Evolutionary conservation across 2,113 vertebrate genomes (phyloP).

Genomic region (Misgurnus mizolepis): DNA sequence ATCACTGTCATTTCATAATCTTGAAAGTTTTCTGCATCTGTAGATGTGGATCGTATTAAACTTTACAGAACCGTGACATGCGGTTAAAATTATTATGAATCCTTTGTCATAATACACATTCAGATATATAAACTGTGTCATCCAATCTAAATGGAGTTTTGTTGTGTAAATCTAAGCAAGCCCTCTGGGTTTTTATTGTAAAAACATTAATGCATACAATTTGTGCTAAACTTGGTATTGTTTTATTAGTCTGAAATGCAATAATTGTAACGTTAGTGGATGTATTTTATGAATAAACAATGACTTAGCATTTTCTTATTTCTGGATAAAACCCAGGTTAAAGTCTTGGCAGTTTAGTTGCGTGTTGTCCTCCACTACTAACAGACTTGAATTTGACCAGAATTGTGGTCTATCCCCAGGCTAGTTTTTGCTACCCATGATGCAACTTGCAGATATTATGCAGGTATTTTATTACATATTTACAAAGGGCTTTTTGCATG

Average conservation of each 20-base stretch:
- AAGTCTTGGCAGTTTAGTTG: not conserved
- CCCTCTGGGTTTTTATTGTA: slow-evolving; percentile 28
- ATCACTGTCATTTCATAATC: too few relatives aligned
- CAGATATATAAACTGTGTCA: slow-evolving; percentile 36
- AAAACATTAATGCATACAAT: slow-evolving; percentile 6
- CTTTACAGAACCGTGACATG: slow-evolving; percentile 44
- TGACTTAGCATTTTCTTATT: slow-evolving; percentile 18
- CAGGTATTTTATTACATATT: too few relatives aligned
- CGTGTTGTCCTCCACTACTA: too few relatives aligned
- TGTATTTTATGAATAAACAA: slow-evolving; percentile 49
- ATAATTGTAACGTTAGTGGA: slow-evolving; percentile 49
- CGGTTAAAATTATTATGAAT: slow-evolving; percentile 40
- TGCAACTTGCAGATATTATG: too few relatives aligned
- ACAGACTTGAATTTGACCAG: slow-evolving; percentile 1
- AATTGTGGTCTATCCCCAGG: slow-evolving; percentile 18
- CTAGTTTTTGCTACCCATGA: not conserved
- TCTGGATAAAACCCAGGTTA: not conserved
- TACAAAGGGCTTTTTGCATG: too few relatives aligned
- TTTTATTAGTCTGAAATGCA: slow-evolving; percentile 45
- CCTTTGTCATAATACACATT: slow-evolving; percentile 35
- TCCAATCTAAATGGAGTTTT: slow-evolving; percentile 45
- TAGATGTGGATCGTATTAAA: not conserved
- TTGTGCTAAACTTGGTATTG: not conserved
- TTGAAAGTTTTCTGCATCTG: too few relatives aligned
- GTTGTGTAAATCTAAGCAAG: slow-evolving; percentile 53